Evolutionary conservation across 1,140 invertebrate genomes (phyloP).

Genomic region (Habropoda laboriosa): DNA sequence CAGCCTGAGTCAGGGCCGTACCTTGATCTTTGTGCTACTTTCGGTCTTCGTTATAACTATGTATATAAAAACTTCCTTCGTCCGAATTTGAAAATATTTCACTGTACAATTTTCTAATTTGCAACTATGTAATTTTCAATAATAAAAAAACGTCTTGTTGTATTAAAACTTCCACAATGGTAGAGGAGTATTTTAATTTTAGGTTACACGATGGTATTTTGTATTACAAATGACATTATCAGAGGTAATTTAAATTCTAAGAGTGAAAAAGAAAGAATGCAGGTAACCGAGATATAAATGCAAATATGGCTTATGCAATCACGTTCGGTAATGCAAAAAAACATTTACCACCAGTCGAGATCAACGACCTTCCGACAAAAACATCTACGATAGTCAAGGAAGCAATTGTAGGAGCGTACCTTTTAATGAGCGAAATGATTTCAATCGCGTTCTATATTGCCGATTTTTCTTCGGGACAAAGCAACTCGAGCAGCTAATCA

Average conservation of each 20-base stretch:
- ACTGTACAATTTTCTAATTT: no score
- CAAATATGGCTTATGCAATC: not conserved
- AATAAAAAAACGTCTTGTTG: no score
- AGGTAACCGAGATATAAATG: no score
- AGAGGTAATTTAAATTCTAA: not conserved
- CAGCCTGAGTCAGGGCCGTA: slow-evolving; percentile 4
- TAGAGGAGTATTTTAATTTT: not conserved
- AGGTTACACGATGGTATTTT: not conserved
- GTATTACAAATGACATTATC: not conserved
- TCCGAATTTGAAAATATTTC: no score
- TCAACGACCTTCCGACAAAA: slow-evolving; percentile 37
- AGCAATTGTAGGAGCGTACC: slow-evolving; percentile 9
- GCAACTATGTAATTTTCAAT: not conserved
- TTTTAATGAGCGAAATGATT: slow-evolving; percentile 4
- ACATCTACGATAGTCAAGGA: not conserved
- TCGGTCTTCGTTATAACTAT: no score
- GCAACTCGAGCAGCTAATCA: not conserved
- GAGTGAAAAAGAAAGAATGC: no score
- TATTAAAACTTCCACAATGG: not conserved
- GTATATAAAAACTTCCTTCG: no score
- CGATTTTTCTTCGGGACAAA: slow-evolving; percentile 2
- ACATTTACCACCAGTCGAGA: not conserved
- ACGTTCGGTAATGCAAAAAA: not conserved
- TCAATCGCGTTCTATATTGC: not conserved
- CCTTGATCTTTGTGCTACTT: not conserved